Conservation (phyloP, 2,797 vertebrate species). For the Myripristis murdjan region DNA sequence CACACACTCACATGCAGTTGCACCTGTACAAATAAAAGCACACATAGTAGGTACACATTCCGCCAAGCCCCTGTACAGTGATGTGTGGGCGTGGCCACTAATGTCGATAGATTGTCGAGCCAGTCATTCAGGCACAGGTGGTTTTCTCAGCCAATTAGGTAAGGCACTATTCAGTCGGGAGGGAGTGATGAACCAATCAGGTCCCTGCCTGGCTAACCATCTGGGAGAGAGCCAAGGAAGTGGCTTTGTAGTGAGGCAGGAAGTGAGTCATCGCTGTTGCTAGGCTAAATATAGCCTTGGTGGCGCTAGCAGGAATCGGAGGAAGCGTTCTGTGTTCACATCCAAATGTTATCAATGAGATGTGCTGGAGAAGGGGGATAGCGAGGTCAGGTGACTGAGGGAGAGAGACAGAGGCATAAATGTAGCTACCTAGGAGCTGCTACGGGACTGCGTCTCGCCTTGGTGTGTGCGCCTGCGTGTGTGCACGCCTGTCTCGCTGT, state of each 20-base stretch:
- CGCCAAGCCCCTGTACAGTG: background rate
- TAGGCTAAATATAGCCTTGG: conserved; percentile 84
- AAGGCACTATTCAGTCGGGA: conserved; percentile 60
- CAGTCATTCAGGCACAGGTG: conserved; percentile 46
- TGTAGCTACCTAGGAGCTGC: background rate
- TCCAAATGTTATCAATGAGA: conserved; percentile 75
- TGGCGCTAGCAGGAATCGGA: conserved; percentile 62
- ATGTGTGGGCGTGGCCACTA: background rate
- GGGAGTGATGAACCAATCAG: conserved; percentile 70
- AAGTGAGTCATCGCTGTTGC: conserved; percentile 86
- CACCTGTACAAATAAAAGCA: conserved; percentile 15
- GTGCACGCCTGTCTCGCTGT: conserved; percentile 1
- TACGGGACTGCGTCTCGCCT: conserved; percentile 11
- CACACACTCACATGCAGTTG: background rate
- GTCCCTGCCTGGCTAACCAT: conserved; percentile 59
- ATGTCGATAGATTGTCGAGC: conserved; percentile 17
- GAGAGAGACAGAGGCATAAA: conserved; percentile 21
- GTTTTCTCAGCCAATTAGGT: conserved; percentile 59
- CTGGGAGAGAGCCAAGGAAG: conserved; percentile 81
- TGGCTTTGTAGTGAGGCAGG: conserved; percentile 84
- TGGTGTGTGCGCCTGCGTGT: background rate
- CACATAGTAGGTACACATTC: background rate
- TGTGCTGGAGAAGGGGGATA: conserved; percentile 18
- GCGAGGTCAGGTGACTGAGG: background rate
- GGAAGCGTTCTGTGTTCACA: conserved; percentile 36